Evolutionary conservation across 2,888 invertebrate genomes (phyloP).

Genomic region (Steinernema scapterisci): DNA sequence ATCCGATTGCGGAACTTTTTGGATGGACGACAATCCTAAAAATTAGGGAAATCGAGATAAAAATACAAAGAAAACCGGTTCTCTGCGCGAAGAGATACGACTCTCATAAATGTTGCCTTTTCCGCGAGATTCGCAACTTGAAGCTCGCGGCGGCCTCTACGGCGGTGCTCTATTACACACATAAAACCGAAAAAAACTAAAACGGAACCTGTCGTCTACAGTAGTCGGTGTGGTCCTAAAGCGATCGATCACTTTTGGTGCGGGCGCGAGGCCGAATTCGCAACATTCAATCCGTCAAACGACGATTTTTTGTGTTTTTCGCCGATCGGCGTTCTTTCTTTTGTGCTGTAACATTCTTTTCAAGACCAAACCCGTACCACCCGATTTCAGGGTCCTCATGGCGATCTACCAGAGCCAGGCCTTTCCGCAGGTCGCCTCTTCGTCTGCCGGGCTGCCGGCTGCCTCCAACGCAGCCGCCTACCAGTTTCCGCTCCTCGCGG

Average conservation of each 20-base stretch:
- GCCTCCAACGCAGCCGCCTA: background rate
- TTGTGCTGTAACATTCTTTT: constrained; percentile 3
- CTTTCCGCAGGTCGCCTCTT: background rate
- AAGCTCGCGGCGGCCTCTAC: too few relatives aligned
- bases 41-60: too few relatives aligned
- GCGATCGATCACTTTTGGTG: constrained; percentile 11
- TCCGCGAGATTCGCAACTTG: too few relatives aligned
- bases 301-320: constrained; percentile 4
- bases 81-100: too few relatives aligned
- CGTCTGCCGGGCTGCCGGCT: background rate
- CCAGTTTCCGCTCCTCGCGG: constrained; percentile 14
- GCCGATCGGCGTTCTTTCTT: background rate
- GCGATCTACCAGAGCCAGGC: constrained; percentile 11
- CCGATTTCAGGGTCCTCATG: constrained; percentile 19
- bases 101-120: too few relatives aligned
- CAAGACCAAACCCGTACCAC: constrained; percentile 6
- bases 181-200: background rate
- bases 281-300: constrained; percentile 12
- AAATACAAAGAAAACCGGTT: too few relatives aligned
- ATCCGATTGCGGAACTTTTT: too few relatives aligned
- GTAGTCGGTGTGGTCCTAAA: constrained; percentile 24
- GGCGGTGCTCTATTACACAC: background rate
- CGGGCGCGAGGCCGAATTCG: background rate
- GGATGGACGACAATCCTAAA: too few relatives aligned
- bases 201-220: constrained; percentile 8